phyloP scores from a whole-genome alignment of 92 coral and sea anemone genomes.

The Epizoanthus fatuus region DNA sequence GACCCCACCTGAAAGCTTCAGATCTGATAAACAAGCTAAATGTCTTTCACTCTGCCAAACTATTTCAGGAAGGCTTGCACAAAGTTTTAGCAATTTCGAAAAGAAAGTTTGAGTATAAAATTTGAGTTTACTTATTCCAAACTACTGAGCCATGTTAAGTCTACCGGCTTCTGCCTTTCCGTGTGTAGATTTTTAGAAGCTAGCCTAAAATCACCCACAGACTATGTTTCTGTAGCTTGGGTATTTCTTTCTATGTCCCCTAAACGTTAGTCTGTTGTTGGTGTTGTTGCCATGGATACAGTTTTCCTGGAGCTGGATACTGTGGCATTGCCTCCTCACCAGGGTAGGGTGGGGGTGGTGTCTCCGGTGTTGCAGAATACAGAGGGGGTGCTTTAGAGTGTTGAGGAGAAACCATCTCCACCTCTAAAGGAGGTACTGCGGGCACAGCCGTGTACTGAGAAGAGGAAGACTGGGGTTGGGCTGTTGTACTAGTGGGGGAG shows the following conservation, averaged over 20 bases:
- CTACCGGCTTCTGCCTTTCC: neutral
- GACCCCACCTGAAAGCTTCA: too few species aligned
- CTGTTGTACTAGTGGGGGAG: neutral
- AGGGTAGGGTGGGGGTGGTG: constrained; percentile 20
- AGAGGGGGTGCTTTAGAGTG: constrained; percentile 9
- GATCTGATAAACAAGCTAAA: too few species aligned
- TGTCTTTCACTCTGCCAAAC: too few species aligned
- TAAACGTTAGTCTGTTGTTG: neutral
- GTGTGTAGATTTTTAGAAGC: neutral
- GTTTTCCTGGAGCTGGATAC: constrained; percentile 20
- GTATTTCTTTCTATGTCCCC: neutral
- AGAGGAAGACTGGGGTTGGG: neutral
- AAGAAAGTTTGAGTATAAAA: too few species aligned
- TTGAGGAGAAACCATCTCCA: neutral
- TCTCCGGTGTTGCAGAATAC: neutral
- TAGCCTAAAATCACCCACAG: neutral
- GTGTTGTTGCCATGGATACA: constrained; percentile 7
- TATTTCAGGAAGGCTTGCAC: too few species aligned
- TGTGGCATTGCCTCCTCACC: neutral
- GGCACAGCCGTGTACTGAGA: neutral
- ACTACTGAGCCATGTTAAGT: too few species aligned
- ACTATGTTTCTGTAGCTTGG: neutral
- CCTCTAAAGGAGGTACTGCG: neutral
- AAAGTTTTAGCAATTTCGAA: too few species aligned
- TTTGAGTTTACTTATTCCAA: too few species aligned